Base-by-base conservation (phyloP, 1,140 invertebrate species). In the Maniola jurtina region DNA sequence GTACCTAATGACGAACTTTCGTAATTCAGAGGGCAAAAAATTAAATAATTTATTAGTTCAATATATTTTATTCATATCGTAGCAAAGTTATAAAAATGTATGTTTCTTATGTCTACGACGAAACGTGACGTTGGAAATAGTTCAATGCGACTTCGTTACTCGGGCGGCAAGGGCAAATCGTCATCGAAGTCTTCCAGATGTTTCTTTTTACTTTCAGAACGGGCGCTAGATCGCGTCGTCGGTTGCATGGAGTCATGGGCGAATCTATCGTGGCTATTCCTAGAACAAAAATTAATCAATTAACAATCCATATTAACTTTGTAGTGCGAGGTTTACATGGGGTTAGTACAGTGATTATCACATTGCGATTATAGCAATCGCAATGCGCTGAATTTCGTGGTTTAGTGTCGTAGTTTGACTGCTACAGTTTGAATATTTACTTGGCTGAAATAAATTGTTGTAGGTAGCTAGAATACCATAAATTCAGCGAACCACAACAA, bases 161-260 rank as follows among this genome's bases (percentile, higher is more conserved):
- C 86, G 0, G 83, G 85, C 0, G 87, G 87, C n/a, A 89, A 66
- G 13, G 87, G 87, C 36, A 89, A 65, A 11, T 89, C 87, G 6
- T 86, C 86, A 8, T 86, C 84, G n/a, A 79, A 83, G 6, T 83
- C 77, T 15, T 87, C 86, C 2, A 61, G 2, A 60, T 71, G 70
- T 63, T 80, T 84, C 73, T 82, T 84, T 58, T 72, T 78, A 38
- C 36, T 71, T 13, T 75, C 75, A 6, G 72, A 40, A 0, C 79
- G 75, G 45, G 57, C 59, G 5, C 76, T 54, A 3, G 78, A 72
- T 2, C 81, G 69, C 33, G 61, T 70, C 54, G 73, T n/a, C 5
- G 76, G 72, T 35, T 81, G 76, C 58, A 74, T 69, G 15, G 61
- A 68, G 33, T 83, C 79, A 25, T 74, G 75, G 3, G 42, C 35